Percentiles rank a stretch among this genome's conserved stretches.
Conservation (phyloP, 2,113 vertebrate genomes). For the Apteryx mantelli region DNA sequence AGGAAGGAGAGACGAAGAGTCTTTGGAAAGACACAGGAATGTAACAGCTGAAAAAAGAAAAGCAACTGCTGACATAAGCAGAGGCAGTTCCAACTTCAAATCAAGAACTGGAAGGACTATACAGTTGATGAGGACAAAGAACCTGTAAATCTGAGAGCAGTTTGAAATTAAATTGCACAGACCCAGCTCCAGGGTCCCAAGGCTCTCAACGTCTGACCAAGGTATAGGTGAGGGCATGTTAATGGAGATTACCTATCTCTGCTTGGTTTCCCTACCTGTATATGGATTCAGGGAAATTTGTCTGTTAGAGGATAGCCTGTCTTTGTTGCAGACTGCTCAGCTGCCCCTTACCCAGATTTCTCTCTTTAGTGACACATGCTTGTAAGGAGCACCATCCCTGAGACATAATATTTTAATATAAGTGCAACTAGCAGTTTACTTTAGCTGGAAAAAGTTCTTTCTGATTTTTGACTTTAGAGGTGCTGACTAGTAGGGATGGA, state of each 20-base stretch:
- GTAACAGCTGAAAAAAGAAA: background rate
- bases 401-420: background rate
- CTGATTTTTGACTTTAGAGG: background rate
- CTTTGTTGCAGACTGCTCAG: background rate
- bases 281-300: background rate
- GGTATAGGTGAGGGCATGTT: background rate
- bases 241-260: background rate
- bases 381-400: rapidly evolving
- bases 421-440: background rate
- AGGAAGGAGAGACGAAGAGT: rapidly evolving
- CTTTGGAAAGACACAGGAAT: background rate
- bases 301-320: background rate
- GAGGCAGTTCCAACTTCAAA: background rate
- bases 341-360: background rate
- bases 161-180: background rate
- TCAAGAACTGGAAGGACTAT: background rate
- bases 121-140: background rate
- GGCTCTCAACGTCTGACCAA: background rate
- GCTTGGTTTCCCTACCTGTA: background rate
- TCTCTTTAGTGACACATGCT: background rate
- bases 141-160: background rate
- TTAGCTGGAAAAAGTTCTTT: background rate
- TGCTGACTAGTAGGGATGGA: background rate
- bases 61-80: background rate
- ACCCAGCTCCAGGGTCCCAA: rapidly evolving